Percentiles rank a stretch among this genome's conserved stretches.
Conservation (phyloP, 2,888 invertebrate genomes). For the Sinotaia quadrata region DNA sequence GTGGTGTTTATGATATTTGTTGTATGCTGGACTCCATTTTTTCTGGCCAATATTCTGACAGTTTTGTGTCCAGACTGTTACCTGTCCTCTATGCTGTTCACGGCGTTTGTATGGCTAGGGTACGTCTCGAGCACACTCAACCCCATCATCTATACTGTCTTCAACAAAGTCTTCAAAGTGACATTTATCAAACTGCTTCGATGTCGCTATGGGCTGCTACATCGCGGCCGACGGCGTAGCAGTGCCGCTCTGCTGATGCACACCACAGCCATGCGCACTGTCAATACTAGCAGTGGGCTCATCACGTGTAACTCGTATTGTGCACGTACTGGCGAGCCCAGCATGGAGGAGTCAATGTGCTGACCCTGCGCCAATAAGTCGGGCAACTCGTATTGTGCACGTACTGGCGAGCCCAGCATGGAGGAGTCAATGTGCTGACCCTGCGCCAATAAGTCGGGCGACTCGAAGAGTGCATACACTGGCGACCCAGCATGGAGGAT, state of each 20-base stretch:
- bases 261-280: constrained; percentile 18
- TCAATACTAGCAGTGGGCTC: constrained; percentile 3
- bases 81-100: constrained; percentile 74
- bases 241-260: not conserved
- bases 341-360: constrained; percentile 36
- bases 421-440: constrained; percentile 38
- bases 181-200: constrained; percentile 67
- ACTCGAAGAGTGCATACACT: no score
- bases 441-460: no score
- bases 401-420: constrained; percentile 30
- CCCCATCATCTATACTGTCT: constrained; percentile 73
- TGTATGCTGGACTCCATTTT: constrained; percentile 72
- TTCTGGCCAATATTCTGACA: constrained; percentile 66
- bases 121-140: constrained; percentile 70
- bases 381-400: constrained; percentile 19
- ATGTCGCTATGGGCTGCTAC: constrained; percentile 60
- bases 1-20: constrained; percentile 71
- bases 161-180: constrained; percentile 69
- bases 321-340: constrained; percentile 28
- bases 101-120: constrained; percentile 71
- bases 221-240: constrained; percentile 50
- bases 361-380: constrained; percentile 17
- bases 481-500: no score
- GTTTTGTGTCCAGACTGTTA: constrained; percentile 82
- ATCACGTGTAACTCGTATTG: constrained; percentile 22